phyloP scores from a whole-genome alignment of 1,140 invertebrate genomes.

The Trichonephila inaurata region DNA sequence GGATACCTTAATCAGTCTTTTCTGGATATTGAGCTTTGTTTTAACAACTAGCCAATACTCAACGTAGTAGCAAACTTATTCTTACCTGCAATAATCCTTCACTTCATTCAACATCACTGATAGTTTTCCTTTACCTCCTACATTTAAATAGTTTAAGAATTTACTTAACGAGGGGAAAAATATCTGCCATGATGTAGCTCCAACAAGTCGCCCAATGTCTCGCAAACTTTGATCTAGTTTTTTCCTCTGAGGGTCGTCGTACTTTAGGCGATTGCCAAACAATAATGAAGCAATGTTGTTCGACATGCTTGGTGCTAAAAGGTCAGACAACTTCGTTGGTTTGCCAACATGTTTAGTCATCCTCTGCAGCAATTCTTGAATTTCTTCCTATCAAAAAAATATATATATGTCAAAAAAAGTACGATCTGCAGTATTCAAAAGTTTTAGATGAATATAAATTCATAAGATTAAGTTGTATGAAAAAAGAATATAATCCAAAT shows the following conservation, averaged over 20 bases:
- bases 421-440: too few species aligned
- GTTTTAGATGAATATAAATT: too few species aligned
- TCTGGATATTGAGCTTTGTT: too few species aligned
- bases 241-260: slow-evolving; percentile 62
- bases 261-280: slow-evolving; percentile 76
- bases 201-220: not conserved
- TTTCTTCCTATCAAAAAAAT: slow-evolving; percentile 64
- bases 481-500: too few species aligned
- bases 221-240: slow-evolving; percentile 46
- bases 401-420: too few species aligned
- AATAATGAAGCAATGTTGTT: slow-evolving; percentile 76
- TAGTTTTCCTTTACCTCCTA: not conserved
- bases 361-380: slow-evolving; percentile 42
- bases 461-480: too few species aligned
- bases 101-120: not conserved
- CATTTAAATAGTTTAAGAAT: not conserved
- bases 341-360: slow-evolving; percentile 38
- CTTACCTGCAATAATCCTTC: not conserved
- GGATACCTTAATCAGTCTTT: too few species aligned
- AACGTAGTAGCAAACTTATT: too few species aligned
- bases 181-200: not conserved
- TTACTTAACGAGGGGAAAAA: not conserved
- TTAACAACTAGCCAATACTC: too few species aligned
- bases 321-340: slow-evolving; percentile 8
- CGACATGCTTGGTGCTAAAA: slow-evolving; percentile 73